Conservation (phyloP, 2,888 invertebrate species). For the Drosophila quinaria region DNA sequence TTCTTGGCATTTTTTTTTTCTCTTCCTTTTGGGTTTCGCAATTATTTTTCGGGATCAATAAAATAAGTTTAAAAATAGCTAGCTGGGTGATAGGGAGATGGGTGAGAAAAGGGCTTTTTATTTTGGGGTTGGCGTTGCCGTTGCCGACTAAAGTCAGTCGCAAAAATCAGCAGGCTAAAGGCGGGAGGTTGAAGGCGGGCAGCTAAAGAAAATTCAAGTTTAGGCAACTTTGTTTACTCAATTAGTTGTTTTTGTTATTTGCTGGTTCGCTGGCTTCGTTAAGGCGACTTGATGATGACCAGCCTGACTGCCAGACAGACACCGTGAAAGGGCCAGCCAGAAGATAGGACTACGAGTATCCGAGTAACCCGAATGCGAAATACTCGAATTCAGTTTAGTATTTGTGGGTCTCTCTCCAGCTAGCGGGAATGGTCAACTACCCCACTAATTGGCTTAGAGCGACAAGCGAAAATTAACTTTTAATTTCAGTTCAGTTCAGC, state of each 20-base stretch:
- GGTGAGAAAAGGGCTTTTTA: slow-evolving; percentile 30
- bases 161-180: slow-evolving; percentile 7
- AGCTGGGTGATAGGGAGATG: slow-evolving; percentile 18
- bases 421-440: slow-evolving; percentile 29
- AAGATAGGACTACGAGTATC: slow-evolving; percentile 2
- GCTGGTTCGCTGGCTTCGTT: slow-evolving; percentile 70
- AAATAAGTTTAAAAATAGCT: slow-evolving; percentile 79
- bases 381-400: slow-evolving; percentile 1
- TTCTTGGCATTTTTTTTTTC: slow-evolving; percentile 38
- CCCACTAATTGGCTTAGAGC: slow-evolving; percentile 80
- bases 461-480: slow-evolving; percentile 81
- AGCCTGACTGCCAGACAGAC: slow-evolving; percentile 22
- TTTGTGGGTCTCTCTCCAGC: neutral
- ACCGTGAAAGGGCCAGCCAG: slow-evolving; percentile 21
- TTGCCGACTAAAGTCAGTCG: slow-evolving; percentile 26
- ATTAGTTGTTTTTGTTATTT: slow-evolving; percentile 77
- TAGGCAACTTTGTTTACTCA: slow-evolving; percentile 75
- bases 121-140: slow-evolving; percentile 8
- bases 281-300: slow-evolving; percentile 60
- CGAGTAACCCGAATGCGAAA: neutral
- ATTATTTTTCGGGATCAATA: slow-evolving; percentile 78
- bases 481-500: slow-evolving; percentile 67
- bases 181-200: neutral
- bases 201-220: slow-evolving; percentile 61
- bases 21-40: slow-evolving; percentile 52